Evolutionary conservation across 2,113 vertebrate species (phyloP).

Genomic region (Eulemur macaco): DNA sequence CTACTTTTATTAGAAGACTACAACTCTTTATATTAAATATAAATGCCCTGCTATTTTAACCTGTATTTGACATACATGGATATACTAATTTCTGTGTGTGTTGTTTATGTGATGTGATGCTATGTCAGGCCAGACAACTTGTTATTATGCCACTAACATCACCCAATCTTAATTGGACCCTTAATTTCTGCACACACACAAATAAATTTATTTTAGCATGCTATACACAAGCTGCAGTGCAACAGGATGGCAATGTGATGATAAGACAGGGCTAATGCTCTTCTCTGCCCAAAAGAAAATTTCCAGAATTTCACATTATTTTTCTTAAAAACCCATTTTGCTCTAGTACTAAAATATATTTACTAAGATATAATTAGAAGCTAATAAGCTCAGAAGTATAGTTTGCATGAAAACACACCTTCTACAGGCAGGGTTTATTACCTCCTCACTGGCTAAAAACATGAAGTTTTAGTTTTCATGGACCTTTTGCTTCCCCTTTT

Average conservation of each 20-base stretch:
- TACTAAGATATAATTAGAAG: slow-evolving; percentile 86
- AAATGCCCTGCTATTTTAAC: slow-evolving; percentile 48
- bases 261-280: slow-evolving; percentile 76
- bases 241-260: slow-evolving; percentile 75
- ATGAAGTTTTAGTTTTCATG: slow-evolving; percentile 73
- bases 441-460: slow-evolving; percentile 77
- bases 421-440: slow-evolving; percentile 76
- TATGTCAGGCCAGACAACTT: slow-evolving; percentile 63
- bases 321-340: slow-evolving; percentile 76
- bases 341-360: slow-evolving; percentile 87
- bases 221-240: slow-evolving; percentile 77
- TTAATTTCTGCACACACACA: slow-evolving; percentile 55
- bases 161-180: slow-evolving; percentile 76
- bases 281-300: slow-evolving; percentile 78
- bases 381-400: slow-evolving; percentile 84
- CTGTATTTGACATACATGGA: slow-evolving; percentile 68
- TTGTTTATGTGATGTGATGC: slow-evolving; percentile 26
- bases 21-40: slow-evolving; percentile 22
- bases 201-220: slow-evolving; percentile 51
- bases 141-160: slow-evolving; percentile 64
- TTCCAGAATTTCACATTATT: slow-evolving; percentile 76
- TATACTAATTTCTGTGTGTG: slow-evolving; percentile 71
- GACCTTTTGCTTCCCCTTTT: slow-evolving; percentile 51
- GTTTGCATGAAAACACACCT: slow-evolving; percentile 84
- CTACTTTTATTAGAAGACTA: slow-evolving; percentile 59